These are phyloP conservation scores for Phymorhynchus buccinoides DNA, from an alignment of 1,140 invertebrate genomes.

Conservation along the genomic window DNA sequence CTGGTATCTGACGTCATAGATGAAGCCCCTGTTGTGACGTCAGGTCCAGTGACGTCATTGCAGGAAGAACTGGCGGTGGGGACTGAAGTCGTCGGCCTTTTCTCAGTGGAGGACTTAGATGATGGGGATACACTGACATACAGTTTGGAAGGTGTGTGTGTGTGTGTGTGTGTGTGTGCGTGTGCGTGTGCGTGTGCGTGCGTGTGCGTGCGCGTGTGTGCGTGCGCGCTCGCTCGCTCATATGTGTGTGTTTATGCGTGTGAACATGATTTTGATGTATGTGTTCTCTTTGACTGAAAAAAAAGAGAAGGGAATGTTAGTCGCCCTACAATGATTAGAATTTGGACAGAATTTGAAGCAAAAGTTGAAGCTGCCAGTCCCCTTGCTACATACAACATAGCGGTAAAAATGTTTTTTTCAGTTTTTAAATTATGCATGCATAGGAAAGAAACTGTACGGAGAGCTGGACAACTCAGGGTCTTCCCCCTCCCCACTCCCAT, in stretches of 20 bases:
- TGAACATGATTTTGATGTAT: too few species aligned
- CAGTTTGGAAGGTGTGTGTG: constrained; percentile 16
- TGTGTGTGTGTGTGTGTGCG: constrained; percentile 22
- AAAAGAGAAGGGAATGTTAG: too few species aligned
- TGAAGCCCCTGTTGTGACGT: constrained; percentile 31
- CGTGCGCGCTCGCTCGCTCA: neutral
- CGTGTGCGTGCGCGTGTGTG: neutral
- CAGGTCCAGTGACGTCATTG: constrained; percentile 25
- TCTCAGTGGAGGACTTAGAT: constrained; percentile 17
- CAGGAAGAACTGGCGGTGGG: constrained; percentile 30
- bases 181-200: constrained; percentile 20
- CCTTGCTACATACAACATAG: too few species aligned
- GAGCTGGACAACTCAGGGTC: too few species aligned
- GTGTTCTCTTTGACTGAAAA: too few species aligned
- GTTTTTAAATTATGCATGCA: too few species aligned
- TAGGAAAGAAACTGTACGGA: too few species aligned
- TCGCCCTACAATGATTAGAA: too few species aligned
- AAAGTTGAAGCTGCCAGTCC: too few species aligned
- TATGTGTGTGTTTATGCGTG: constrained; percentile 13
- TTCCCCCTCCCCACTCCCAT: too few species aligned
- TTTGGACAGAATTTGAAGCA: too few species aligned
- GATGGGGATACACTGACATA: constrained; percentile 2
- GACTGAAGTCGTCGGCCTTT: constrained; percentile 23
- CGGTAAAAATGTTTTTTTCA: too few species aligned
- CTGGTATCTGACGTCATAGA: constrained; percentile 17